These are phyloP conservation scores for Eupithecia tripunctaria DNA, from an alignment of 2,888 invertebrate genomes.

Conservation along the genomic window DNA sequence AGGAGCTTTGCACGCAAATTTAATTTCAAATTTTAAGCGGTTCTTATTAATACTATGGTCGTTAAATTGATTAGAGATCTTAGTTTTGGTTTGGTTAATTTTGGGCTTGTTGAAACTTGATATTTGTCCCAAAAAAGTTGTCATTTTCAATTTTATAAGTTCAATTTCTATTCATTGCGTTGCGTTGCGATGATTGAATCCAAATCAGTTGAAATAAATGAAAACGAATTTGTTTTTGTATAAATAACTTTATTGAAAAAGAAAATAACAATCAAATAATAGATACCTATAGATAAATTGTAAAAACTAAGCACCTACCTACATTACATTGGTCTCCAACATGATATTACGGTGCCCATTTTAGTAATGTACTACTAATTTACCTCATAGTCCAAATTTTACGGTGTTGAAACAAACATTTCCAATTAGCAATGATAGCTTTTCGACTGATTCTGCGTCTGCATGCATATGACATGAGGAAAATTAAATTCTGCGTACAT, in stretches of 20 bases:
- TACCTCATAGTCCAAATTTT: neutral
- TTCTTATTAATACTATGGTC: slow-evolving; percentile 14
- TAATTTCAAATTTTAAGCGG: slow-evolving; percentile 23
- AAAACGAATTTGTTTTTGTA: no score
- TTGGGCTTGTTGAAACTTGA: neutral
- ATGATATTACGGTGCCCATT: neutral
- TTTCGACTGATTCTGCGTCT: neutral
- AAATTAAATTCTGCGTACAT: slow-evolving; percentile 51
- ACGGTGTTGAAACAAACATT: neutral
- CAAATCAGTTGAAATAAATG: neutral
- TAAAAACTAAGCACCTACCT: no score
- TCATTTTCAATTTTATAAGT: neutral
- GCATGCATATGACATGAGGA: slow-evolving; percentile 41
- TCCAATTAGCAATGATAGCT: slow-evolving; percentile 6
- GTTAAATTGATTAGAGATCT: slow-evolving; percentile 9
- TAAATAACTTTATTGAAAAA: no score
- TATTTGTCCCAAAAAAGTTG: neutral
- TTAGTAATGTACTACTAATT: neutral
- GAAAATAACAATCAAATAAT: no score
- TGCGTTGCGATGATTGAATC: neutral
- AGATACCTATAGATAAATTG: no score
- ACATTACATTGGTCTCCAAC: neutral
- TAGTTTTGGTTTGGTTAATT: neutral
- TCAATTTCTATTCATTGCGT: neutral
- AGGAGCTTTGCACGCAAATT: slow-evolving; percentile 47